Evolutionary conservation across 2,797 vertebrate species (phyloP), one percentile per base, ranked within the genome.

Genomic region (Caiman crocodilus): DNA sequence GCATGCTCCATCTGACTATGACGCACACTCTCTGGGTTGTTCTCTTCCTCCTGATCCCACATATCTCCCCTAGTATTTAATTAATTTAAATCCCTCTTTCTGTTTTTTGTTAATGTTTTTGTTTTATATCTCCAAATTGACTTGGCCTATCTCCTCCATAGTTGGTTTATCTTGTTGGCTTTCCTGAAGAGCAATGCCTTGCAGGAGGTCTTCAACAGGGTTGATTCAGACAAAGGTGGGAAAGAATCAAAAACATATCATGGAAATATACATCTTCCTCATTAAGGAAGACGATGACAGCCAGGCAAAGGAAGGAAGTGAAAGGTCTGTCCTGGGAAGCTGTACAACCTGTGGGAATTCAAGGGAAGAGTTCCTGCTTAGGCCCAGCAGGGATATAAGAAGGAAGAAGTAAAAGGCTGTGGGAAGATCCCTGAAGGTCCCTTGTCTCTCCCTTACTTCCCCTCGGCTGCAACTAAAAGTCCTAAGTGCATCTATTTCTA

Each of bases 351-450:
- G 60, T 50, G 42, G 42, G 42, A 50, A 50, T 50, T 50, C 42
- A 50, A 50, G 42, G 42, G 42, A 50, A 50, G 42, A 26, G 21
- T 26, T 4, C 32, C 21, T 10, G n/a, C 25, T 5, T 60, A 26
- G 12, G n/a, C 69, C 55, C 0, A 0, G 3, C 7, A 74, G 3
- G 3, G 82, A 58, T 4, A 2, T 16, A 30, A 55, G 11, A 28
- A 4, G n/a, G 57, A 79, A 84, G 73, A 57, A 76, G 7, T 35
- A 85, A 55, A 86, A 57, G 55, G 6, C 30, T 57, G 42, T 80
- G 21, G 10, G 82, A 25, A 80, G 7, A 5, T 3, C 76, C 14
- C 13, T n/a, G 75, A 55, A 50, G 42, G 42, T 50, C 42, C 32
- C 20, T 69, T 35, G 30, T 35, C 35, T 69, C 18, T 35, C 20